These are phyloP conservation scores for Latrodectus geometricus DNA, from an alignment of 1,140 invertebrate genomes.

Conservation along the genomic window DNA sequence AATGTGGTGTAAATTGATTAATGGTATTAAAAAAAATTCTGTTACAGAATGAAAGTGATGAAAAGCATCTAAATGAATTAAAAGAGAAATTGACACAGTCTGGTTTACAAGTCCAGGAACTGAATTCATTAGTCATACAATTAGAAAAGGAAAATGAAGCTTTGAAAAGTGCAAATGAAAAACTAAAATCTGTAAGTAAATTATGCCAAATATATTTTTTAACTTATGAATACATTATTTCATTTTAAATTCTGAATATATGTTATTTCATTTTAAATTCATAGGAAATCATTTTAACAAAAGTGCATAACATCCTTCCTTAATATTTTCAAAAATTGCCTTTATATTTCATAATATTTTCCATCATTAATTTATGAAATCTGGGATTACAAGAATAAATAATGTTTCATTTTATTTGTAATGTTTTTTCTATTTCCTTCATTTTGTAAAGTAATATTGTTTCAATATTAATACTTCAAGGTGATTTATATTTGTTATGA, in stretches of 20 bases:
- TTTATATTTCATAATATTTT: not conserved
- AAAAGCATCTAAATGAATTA: conserved; percentile 30
- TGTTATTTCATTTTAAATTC: too few relatives aligned
- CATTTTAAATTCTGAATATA: too few relatives aligned
- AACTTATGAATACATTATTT: too few relatives aligned
- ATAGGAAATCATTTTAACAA: too few relatives aligned
- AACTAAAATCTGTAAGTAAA: conserved; percentile 30
- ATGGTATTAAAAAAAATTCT: not conserved
- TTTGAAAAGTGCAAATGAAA: conserved; percentile 49
- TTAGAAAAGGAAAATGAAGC: conserved; percentile 46
- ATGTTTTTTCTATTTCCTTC: too few relatives aligned
- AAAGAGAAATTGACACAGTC: conserved; percentile 65
- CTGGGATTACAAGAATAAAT: too few relatives aligned
- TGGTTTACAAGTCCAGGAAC: conserved; percentile 49
- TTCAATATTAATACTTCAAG: too few relatives aligned
- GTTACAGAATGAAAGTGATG: conserved; percentile 24
- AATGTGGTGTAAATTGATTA: too few relatives aligned
- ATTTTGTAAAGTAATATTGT: too few relatives aligned
- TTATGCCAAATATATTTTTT: not conserved
- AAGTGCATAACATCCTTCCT: too few relatives aligned
- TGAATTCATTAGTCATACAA: conserved; percentile 47
- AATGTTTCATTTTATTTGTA: too few relatives aligned
- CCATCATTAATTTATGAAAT: not conserved
- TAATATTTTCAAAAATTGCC: not conserved
- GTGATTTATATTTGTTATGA: too few relatives aligned